phyloP scores from a whole-genome alignment of 1,140 invertebrate species.

The Chrysomallon squamiferum region DNA sequence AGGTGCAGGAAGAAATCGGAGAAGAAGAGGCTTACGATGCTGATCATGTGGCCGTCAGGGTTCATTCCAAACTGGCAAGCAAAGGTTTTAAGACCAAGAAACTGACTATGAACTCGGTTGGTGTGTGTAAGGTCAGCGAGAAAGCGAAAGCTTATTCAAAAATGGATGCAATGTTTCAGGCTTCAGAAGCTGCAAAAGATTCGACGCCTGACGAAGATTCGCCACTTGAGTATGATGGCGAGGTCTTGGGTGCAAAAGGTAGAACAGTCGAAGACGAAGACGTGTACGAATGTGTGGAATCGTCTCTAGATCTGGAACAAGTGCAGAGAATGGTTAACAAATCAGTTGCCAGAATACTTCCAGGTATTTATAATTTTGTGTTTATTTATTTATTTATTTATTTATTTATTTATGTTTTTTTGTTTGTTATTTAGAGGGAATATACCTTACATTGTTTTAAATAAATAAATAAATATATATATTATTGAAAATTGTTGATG shows the following conservation, averaged over 20 bases:
- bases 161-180: conserved; percentile 17
- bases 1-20: conserved; percentile 30
- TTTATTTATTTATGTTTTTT: no score
- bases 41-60: conserved; percentile 21
- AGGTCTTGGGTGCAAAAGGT: not conserved
- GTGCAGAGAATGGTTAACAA: conserved; percentile 23
- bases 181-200: not conserved
- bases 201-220: not conserved
- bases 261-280: not conserved
- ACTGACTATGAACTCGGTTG: conserved; percentile 24
- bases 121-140: conserved; percentile 7
- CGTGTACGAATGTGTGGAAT: conserved; percentile 3
- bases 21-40: conserved; percentile 31
- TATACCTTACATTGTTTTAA: no score
- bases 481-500: no score
- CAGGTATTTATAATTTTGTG: no score
- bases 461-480: no score
- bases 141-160: conserved; percentile 23
- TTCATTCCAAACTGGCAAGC: conserved; percentile 23
- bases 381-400: no score
- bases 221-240: no score
- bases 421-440: no score
- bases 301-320: conserved; percentile 6
- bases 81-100: conserved; percentile 34
- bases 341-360: conserved; percentile 5